A percentile compares a stretch with the other conserved stretches of the same genome.
These are phyloP conservation scores for Coboldia fuscipes DNA, from an alignment of 1,140 invertebrate species.

Conservation along the genomic window DNA sequence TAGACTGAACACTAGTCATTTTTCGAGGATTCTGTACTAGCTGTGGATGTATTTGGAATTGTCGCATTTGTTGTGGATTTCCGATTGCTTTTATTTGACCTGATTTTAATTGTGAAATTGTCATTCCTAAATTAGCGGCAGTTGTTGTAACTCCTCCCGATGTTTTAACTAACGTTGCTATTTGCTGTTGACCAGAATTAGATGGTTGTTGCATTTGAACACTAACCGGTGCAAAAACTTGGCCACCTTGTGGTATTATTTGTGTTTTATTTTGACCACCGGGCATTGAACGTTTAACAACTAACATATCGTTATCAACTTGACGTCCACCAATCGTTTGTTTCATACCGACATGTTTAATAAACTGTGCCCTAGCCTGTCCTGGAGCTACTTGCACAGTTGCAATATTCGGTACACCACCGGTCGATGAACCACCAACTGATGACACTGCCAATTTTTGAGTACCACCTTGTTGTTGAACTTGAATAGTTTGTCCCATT, in stretches of 20 bases:
- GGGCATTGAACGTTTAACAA: slow-evolving; percentile 42
- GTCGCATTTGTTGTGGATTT: slow-evolving; percentile 38
- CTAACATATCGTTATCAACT: slow-evolving; percentile 44
- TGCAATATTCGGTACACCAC: slow-evolving; percentile 9
- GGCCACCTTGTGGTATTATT: slow-evolving; percentile 22
- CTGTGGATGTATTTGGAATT: slow-evolving; percentile 39
- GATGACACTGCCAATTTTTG: slow-evolving; percentile 19
- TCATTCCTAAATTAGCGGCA: slow-evolving; percentile 21
- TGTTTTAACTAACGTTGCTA: slow-evolving; percentile 19
- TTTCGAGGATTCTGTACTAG: slow-evolving; percentile 44
- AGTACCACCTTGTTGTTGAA: slow-evolving; percentile 15
- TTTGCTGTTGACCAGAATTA: slow-evolving; percentile 10
- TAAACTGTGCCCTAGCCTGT: slow-evolving; percentile 16
- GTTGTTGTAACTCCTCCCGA: slow-evolving; percentile 24
- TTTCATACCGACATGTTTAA: slow-evolving; percentile 20
- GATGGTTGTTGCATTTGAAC: slow-evolving; percentile 22
- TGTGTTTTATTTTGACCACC: slow-evolving; percentile 31
- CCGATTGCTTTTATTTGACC: slow-evolving; percentile 28
- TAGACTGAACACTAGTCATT: slow-evolving; percentile 31
- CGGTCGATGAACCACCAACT: slow-evolving; percentile 8
- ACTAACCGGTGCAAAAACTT: slow-evolving; percentile 17
- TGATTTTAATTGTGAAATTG: slow-evolving; percentile 16
- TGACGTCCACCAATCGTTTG: slow-evolving; percentile 27
- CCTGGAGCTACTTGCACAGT: slow-evolving; percentile 10
- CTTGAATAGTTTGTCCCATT: slow-evolving; percentile 9